These are phyloP conservation scores for Dendrophyllia cribrosa DNA, from an alignment of 64 coral and sea anemone genomes.

Conservation along the genomic window DNA sequence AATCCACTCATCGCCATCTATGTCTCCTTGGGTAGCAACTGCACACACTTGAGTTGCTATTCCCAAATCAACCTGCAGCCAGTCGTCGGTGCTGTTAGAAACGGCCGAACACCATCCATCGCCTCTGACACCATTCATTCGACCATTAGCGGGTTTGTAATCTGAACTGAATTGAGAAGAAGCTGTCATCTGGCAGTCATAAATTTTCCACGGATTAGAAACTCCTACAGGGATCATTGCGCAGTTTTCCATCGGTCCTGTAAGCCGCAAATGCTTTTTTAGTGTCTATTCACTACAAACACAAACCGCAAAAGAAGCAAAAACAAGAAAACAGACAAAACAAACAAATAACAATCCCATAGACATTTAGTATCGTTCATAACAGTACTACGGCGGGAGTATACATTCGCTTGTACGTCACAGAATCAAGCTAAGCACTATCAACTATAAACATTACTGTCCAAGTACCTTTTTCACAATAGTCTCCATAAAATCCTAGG, in stretches of 20 bases:
- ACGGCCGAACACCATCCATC: not conserved
- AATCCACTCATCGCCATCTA: not conserved
- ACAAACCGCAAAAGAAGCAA: too few species aligned
- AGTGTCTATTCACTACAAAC: not conserved
- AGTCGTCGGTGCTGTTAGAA: not conserved
- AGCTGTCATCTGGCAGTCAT: constrained; percentile 4
- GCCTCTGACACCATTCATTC: not conserved
- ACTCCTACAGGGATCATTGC: not conserved
- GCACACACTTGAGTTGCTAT: not conserved
- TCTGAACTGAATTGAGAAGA: not conserved
- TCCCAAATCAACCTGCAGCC: not conserved
- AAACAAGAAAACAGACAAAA: too few species aligned
- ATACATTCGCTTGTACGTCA: too few species aligned
- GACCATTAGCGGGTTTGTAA: not conserved
- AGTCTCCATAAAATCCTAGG: too few species aligned
- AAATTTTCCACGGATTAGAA: not conserved
- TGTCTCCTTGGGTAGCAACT: not conserved
- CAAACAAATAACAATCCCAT: too few species aligned
- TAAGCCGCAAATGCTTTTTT: not conserved
- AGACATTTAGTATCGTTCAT: too few species aligned
- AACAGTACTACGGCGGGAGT: too few species aligned
- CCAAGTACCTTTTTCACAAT: too few species aligned
- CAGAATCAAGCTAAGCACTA: too few species aligned
- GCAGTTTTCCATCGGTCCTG: too few species aligned
- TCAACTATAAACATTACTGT: too few species aligned